These are phyloP conservation scores for human DNA, from an alignment of 2,113 vertebrate species.

Conservation along the genomic window GRCh38 chr12:25074001-25074500, in stretches of 20 bases:
- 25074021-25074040: background rate
- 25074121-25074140: background rate
- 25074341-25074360: background rate
- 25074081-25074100: background rate
- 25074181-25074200: background rate
- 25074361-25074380: background rate
- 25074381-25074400: background rate
- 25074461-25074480: background rate
- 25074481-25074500: rapidly evolving
- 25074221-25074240: background rate
- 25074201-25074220: background rate
- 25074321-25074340: background rate
- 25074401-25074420: background rate
- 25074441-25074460: background rate
- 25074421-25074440: background rate
- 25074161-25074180: background rate
- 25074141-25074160: background rate
- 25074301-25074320: background rate
- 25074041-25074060: background rate
- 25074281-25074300: too few relatives aligned
- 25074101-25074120: background rate
- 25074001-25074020: background rate
- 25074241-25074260: background rate
- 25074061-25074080: background rate
- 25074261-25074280: background rate